A percentile compares a stretch with the other conserved stretches of the same genome.
Evolutionary conservation across 2,113 vertebrate genomes (phyloP).

Genomic region (Salvelinus namaycush): DNA sequence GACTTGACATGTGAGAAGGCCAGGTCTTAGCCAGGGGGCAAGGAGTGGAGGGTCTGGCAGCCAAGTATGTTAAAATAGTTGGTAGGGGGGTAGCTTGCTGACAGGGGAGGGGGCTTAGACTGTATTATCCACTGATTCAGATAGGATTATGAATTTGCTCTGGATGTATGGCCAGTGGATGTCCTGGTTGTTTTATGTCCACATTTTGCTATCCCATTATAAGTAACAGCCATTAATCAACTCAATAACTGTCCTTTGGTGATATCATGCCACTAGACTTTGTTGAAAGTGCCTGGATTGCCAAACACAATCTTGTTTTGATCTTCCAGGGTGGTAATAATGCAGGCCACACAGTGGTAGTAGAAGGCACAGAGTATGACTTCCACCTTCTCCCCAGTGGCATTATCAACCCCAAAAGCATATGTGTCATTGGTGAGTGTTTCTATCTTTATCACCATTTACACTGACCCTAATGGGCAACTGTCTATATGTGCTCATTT

Average conservation of each 20-base stretch:
- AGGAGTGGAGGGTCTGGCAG: conserved; percentile 31
- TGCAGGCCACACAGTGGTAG: conserved; percentile 96
- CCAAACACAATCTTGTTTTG: conserved; percentile 21
- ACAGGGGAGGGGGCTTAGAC: conserved; percentile 11
- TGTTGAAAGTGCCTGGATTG: too few relatives aligned
- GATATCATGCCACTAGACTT: neutral
- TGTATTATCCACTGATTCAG: conserved; percentile 15
- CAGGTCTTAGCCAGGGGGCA: conserved; percentile 54
- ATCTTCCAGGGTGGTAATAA: conserved; percentile 91
- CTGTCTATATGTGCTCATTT: neutral
- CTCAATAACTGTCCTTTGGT: neutral
- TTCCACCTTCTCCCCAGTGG: conserved; percentile 98
- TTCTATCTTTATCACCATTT: neutral
- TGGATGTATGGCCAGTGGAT: neutral
- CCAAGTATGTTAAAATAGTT: conserved; percentile 67
- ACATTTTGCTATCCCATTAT: neutral
- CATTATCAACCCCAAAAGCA: conserved; percentile 92
- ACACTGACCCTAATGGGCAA: neutral
- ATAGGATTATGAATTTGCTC: neutral
- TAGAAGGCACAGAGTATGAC: conserved; percentile 95
- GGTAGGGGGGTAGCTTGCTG: neutral
- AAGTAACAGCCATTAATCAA: neutral
- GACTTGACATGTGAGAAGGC: conserved; percentile 77
- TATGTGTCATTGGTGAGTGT: conserved; percentile 91
- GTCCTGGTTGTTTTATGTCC: neutral